These are phyloP conservation scores for Halictus rubicundus DNA, from an alignment of 1,140 invertebrate species.

Conservation along the genomic window DNA sequence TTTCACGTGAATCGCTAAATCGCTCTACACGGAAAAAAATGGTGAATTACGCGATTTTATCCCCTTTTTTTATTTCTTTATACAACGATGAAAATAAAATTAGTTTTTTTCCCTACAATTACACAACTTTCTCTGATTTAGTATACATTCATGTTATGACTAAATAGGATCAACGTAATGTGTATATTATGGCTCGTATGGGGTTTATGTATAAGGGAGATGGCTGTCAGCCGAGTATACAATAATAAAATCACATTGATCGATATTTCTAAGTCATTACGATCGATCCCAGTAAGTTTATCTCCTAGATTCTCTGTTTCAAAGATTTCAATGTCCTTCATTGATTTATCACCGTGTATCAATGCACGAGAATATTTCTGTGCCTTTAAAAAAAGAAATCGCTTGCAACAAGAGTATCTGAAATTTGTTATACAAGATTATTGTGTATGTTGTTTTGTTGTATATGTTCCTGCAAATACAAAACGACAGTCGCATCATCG, in stretches of 20 bases:
- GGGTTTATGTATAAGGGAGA: conserved; percentile 65
- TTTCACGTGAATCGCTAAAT: conserved; percentile 5
- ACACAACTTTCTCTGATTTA: conserved; percentile 46
- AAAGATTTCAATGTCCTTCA: background rate
- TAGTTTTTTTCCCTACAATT: conserved; percentile 46
- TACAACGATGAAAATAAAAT: conserved; percentile 51
- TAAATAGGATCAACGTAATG: conserved; percentile 36
- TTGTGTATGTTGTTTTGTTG: background rate
- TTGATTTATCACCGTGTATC: background rate
- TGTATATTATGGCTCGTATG: conserved; percentile 57
- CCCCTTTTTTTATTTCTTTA: conserved; percentile 46
- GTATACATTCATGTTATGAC: conserved; percentile 41
- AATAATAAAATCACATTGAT: conserved; percentile 56
- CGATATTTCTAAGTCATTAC: conserved; percentile 25
- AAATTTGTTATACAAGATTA: background rate
- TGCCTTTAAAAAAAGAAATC: background rate
- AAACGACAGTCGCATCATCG: background rate
- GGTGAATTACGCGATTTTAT: conserved; percentile 41
- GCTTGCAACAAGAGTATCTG: background rate
- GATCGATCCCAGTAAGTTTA: conserved; percentile 12
- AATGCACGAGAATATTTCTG: conserved; percentile 26
- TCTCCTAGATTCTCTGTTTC: conserved; percentile 18
- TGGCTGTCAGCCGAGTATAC: conserved; percentile 45
- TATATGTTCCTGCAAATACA: background rate
- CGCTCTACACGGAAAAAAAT: conserved; percentile 21